Base-by-base conservation (phyloP, 92 coral and sea anemone genomes). In the Palythoa grandis region DNA sequence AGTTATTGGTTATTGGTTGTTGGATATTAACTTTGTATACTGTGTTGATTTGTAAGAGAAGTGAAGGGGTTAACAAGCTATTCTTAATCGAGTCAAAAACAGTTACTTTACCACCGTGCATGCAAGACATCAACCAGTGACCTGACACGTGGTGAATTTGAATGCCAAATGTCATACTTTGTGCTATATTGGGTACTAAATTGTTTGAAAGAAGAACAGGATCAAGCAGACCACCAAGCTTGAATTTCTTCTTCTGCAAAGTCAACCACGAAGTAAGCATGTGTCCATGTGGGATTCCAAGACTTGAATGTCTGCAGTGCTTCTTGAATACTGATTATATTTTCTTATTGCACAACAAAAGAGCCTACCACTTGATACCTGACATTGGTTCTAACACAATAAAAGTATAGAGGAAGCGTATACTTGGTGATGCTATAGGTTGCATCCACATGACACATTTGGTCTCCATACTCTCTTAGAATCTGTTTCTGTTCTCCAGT, bases 71-170 rank as follows among this genome's bases (percentile, higher is more conserved):
- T 77, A 83, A 38, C 71, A 72, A 72, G 54, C 60, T 58, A 60
- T 61, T 16, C 72, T 58, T 39, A 56, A 69, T 10, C 11, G 84
- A 86, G 70, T 76, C 88, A 75, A 75, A 86, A 7, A 86, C 88
- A 60, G 88, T 86, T 48, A 76, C 74, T 25, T 7, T 7, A 54
- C 88, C 76, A 19, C 88, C 88, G 65, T 61, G 54, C 16, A 74
- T 75, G 66, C 83, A 74, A 40, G 88, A 75, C 88, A 86, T 76
- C 65, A 76, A 63, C 88, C 83, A 86, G 88, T 85, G 22, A 61
- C 68, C 68, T 61, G 68, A 24, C 6, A 71, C 56, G 56, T 85
- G 80, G 57, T 85, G 82, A 43, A 85, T 85, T 63, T 85, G 82
- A 2, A 85, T n/a, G 5, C 82, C 82, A 58, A 72, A 70, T 3